A percentile compares a stretch with the other conserved stretches of the same genome.
These are phyloP conservation scores for Brachypterus glaber DNA, from an alignment of 2,888 invertebrate species.

Conservation along the genomic window DNA sequence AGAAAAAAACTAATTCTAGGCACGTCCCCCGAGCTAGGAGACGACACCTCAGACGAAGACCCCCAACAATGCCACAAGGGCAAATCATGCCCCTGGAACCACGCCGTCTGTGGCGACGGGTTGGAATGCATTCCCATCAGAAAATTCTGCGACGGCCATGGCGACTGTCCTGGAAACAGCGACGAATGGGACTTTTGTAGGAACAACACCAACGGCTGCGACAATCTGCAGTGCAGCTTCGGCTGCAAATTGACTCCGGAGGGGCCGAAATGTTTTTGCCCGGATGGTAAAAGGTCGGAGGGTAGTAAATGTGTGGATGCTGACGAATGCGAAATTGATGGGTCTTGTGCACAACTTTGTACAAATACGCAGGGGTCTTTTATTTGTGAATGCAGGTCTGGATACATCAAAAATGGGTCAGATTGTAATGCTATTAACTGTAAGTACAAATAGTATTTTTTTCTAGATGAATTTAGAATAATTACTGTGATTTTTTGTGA, in stretches of 20 bases:
- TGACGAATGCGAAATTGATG: constrained; percentile 65
- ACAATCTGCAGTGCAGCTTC: constrained; percentile 37
- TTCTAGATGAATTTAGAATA: too few relatives aligned
- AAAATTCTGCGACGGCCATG: constrained; percentile 57
- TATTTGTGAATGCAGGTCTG: constrained; percentile 62
- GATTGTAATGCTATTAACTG: constrained; percentile 64
- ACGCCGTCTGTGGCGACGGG: constrained; percentile 55
- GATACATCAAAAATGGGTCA: constrained; percentile 53
- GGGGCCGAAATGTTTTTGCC: constrained; percentile 69
- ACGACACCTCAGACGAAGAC: constrained; percentile 62
- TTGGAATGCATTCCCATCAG: constrained; percentile 51
- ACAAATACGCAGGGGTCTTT: constrained; percentile 57
- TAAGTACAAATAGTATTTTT: too few relatives aligned
- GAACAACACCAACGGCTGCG: constrained; percentile 34
- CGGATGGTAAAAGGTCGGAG: constrained; percentile 53
- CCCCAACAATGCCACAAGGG: constrained; percentile 51
- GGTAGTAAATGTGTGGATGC: constrained; percentile 60
- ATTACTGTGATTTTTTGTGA: too few relatives aligned
- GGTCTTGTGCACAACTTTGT: constrained; percentile 66
- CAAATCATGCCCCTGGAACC: constrained; percentile 56
- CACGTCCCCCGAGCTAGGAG: constrained; percentile 40
- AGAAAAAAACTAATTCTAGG: constrained; percentile 72
- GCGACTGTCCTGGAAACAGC: constrained; percentile 58
- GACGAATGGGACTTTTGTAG: constrained; percentile 66
- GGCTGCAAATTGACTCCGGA: constrained; percentile 61